phyloP scores from a whole-genome alignment of 2,888 invertebrate species.

The Dione vanillae region DNA sequence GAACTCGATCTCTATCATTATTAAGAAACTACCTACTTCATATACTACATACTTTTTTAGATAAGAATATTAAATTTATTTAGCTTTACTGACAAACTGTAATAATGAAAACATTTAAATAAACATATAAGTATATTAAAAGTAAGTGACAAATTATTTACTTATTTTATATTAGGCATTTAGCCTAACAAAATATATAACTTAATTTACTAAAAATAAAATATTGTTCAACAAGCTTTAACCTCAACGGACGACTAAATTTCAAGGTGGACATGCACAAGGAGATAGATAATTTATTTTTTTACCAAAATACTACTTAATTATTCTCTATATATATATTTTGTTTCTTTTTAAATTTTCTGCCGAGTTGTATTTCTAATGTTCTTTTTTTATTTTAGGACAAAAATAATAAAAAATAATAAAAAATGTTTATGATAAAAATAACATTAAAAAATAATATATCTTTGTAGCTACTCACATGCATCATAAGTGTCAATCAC shows the following conservation, averaged over 20 bases:
- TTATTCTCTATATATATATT: background rate
- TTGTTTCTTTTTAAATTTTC: background rate
- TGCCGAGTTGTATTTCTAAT: background rate
- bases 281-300: constrained; percentile 4
- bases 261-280: constrained; percentile 32
- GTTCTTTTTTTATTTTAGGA: background rate
- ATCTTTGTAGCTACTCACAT: constrained; percentile 61
- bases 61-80: constrained; percentile 29
- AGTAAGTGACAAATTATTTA: constrained; percentile 2
- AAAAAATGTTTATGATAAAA: background rate
- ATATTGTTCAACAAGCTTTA: constrained; percentile 11
- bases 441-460: background rate
- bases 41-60: constrained; percentile 25
- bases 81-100: constrained; percentile 32
- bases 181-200: constrained; percentile 12
- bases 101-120: constrained; percentile 21
- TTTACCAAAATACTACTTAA: background rate
- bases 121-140: background rate
- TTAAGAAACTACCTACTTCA: constrained; percentile 40
- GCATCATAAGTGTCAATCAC: constrained; percentile 67
- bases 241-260: constrained; percentile 23
- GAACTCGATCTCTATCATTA: constrained; percentile 37
- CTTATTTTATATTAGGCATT: background rate
- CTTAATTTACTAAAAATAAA: background rate
- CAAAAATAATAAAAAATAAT: background rate